Percentiles rank a stretch among this genome's conserved stretches.
Conservation (phyloP, 2,113 vertebrate genomes). For the Lampris megalopsis region DNA sequence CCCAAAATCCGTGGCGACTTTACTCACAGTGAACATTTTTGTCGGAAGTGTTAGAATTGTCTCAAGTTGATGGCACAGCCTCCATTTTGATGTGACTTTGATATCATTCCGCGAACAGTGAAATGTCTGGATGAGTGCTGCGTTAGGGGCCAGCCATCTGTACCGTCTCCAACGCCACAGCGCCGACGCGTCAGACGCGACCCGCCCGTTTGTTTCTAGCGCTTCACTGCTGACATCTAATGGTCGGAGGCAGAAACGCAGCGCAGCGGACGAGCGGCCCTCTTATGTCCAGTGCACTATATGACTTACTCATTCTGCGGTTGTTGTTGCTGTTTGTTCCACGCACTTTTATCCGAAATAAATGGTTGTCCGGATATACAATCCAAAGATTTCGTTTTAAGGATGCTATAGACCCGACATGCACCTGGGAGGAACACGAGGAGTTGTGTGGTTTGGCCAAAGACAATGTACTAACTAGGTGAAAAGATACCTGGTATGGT, state of each 20-base stretch:
- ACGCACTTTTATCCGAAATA: not conserved
- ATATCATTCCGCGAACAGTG: conserved; percentile 79
- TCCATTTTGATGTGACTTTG: conserved; percentile 82
- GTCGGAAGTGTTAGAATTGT: conserved; percentile 81
- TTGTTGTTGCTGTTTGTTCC: not conserved
- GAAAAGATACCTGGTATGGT: too few species aligned
- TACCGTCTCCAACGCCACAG: conserved; percentile 76
- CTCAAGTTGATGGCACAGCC: conserved; percentile 80
- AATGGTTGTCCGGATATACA: too few species aligned
- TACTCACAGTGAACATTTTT: conserved; percentile 80
- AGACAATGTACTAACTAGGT: not conserved
- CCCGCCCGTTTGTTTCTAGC: conserved; percentile 37
- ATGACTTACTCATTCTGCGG: too few species aligned
- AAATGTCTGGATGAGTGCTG: conserved; percentile 82
- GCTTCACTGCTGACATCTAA: conserved; percentile 84
- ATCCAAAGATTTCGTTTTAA: conserved; percentile 3
- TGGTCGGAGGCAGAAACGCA: conserved; percentile 42
- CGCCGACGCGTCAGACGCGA: conserved; percentile 33
- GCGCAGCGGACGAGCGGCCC: conserved; percentile 1
- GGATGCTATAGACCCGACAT: not conserved
- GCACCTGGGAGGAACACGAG: not conserved
- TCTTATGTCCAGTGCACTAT: not conserved
- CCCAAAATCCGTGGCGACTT: conserved; percentile 72
- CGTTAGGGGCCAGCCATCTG: conserved; percentile 78
- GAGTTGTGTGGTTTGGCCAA: conserved; percentile 28